A percentile compares a stretch with the other conserved stretches of the same genome.
These are phyloP conservation scores for Yponomeuta cagnagella DNA, from an alignment of 2,888 invertebrate genomes.

Conservation along the genomic window DNA sequence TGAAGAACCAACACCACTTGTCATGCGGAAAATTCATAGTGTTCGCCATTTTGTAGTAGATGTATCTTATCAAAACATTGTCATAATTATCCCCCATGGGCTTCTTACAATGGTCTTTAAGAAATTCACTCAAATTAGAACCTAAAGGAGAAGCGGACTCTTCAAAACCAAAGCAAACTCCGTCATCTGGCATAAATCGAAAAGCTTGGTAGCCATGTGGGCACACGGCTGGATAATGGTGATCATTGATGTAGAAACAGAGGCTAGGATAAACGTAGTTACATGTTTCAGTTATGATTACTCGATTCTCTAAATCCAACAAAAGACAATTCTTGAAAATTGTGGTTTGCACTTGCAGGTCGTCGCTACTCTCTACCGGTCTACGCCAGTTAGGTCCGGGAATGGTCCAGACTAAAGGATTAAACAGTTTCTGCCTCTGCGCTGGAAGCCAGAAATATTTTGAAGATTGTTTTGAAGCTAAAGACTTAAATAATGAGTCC, in stretches of 20 bases:
- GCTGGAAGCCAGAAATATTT: constrained; percentile 70
- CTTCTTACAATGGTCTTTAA: constrained; percentile 37
- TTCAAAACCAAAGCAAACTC: constrained; percentile 56
- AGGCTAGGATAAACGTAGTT: constrained; percentile 46
- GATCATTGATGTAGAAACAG: constrained; percentile 56
- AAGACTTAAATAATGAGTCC: constrained; percentile 39
- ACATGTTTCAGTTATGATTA: constrained; percentile 46
- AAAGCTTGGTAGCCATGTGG: constrained; percentile 55
- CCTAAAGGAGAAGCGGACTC: constrained; percentile 29
- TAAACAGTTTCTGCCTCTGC: constrained; percentile 49
- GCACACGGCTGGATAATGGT: constrained; percentile 49
- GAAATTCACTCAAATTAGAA: constrained; percentile 43
- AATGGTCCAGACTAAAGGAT: constrained; percentile 61
- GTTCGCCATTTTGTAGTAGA: constrained; percentile 51
- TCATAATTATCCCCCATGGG: constrained; percentile 41
- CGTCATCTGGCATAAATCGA: constrained; percentile 47
- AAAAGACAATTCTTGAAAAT: constrained; percentile 50
- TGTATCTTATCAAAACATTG: constrained; percentile 39
- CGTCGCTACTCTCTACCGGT: constrained; percentile 30
- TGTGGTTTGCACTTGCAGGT: constrained; percentile 30
- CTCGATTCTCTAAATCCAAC: constrained; percentile 39
- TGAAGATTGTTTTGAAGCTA: constrained; percentile 36
- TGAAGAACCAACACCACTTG: constrained; percentile 54
- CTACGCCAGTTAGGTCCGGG: constrained; percentile 65
- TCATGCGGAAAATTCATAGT: constrained; percentile 33